These are phyloP conservation scores for Labia minor DNA, from an alignment of 2,888 invertebrate genomes.

Conservation along the genomic window DNA sequence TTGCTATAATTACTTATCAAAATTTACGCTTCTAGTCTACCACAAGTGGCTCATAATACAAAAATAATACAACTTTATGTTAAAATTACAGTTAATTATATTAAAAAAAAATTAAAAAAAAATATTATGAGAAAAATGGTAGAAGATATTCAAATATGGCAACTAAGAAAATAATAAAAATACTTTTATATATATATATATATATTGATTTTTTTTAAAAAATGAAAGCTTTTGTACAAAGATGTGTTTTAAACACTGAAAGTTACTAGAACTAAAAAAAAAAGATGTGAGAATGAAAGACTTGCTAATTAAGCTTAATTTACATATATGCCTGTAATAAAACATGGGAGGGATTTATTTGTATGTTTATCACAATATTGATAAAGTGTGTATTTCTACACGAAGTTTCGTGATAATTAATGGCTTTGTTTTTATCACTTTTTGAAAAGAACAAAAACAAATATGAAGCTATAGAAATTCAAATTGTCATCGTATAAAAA, in stretches of 20 bases:
- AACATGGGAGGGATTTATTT: constrained; percentile 16
- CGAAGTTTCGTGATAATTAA: background rate
- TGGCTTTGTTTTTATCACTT: background rate
- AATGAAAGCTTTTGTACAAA: constrained; percentile 20
- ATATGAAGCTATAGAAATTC: constrained; percentile 15
- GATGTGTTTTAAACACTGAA: constrained; percentile 22
- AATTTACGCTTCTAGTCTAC: constrained; percentile 9
- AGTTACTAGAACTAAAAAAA: constrained; percentile 18
- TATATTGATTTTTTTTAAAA: constrained; percentile 13
- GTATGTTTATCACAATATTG: constrained; percentile 18
- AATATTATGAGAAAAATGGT: too few relatives aligned
- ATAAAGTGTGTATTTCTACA: constrained; percentile 20
- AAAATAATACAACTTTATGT: background rate
- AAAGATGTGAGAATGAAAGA: constrained; percentile 14
- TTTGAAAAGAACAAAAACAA: background rate
- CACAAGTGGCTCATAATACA: constrained; percentile 8
- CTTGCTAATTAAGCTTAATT: constrained; percentile 16
- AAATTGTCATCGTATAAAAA: constrained; percentile 16
- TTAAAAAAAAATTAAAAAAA: background rate
- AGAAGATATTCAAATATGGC: constrained; percentile 21
- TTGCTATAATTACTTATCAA: constrained; percentile 13
- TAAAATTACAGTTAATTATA: constrained; percentile 8
- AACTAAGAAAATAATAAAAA: constrained; percentile 22
- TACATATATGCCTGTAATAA: constrained; percentile 15
- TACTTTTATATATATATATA: background rate